Evolutionary conservation across 35 echinoderm and acorn worm species (phyloP).

Genomic region (Anneissia japonica): DNA sequence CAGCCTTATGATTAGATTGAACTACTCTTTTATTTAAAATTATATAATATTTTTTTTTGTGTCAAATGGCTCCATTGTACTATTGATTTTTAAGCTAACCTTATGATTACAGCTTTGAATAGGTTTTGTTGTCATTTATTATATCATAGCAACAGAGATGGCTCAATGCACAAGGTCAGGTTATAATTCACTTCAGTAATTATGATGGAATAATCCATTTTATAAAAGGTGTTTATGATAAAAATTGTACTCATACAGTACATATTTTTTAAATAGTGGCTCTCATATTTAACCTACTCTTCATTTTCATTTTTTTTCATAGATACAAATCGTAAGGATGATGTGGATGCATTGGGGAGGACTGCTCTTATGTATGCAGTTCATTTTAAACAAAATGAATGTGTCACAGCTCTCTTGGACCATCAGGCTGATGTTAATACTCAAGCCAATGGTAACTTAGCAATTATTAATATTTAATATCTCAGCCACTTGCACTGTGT

Average conservation of each 20-base stretch:
- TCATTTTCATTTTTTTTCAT: conserved; percentile 1
- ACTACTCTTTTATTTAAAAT: too few species aligned
- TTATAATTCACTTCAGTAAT: background rate
- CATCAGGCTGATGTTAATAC: conserved; percentile 41
- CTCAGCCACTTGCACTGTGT: too few species aligned
- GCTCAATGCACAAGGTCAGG: conserved; percentile 3
- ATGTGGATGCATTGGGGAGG: conserved; percentile 53
- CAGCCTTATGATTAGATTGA: too few species aligned
- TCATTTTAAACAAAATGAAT: conserved; percentile 53
- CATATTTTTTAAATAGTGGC: too few species aligned
- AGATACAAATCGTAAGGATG: conserved; percentile 65
- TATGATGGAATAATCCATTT: background rate
- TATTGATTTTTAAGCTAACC: background rate
- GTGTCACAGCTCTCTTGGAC: conserved; percentile 37
- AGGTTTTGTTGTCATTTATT: background rate
- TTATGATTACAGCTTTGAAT: background rate
- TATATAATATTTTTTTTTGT: too few species aligned
- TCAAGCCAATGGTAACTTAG: conserved; percentile 55
- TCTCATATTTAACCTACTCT: background rate
- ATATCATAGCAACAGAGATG: background rate
- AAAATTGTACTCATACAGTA: background rate
- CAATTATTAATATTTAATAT: too few species aligned
- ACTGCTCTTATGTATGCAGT: conserved; percentile 66
- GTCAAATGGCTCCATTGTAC: background rate
- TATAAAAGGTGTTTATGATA: background rate